Base-by-base conservation (phyloP, 2,113 vertebrate species). In the Genyomyrus donnyi region DNA sequence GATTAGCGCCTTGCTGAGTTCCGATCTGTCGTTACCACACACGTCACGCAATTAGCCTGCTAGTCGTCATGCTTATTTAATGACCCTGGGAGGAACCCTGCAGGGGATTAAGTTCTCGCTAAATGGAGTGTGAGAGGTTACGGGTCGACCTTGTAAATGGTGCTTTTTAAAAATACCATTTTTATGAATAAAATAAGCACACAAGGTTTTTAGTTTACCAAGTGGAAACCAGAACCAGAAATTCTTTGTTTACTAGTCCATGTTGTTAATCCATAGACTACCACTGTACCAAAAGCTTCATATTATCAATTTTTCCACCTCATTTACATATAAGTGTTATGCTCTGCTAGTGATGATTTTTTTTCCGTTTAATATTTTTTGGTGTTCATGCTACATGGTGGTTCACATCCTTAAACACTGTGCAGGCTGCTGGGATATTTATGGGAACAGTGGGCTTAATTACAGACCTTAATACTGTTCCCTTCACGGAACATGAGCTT, bases 141-240 rank as follows among this genome's bases (percentile, higher is more conserved):
- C 56, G 74, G 88, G n/a, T 17, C 48, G 46, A 88, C 90, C 90
- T 90, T 85, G 74, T 80, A 80, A 39, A 80, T 80, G 31, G 45
- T 48, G 8, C 45, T 85, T 85, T 46, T 85, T 48, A 46, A 17
- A 46, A 85, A 70, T 31, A 27, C 45, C 17, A n/a, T 85, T 80
- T 80, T 80, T 15, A 42, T 80, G 17, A 35, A 77, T 35, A 80
- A 80, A 80, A 39, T 19, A 39, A 70, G 11, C 35, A 19, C 53
- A 56, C 53, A 21, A 21, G 74, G 35, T 39, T 42, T 80, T 80
- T 35, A 42, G 31, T 39, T 80, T 39, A 7, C 74, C 39, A 39
- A 42, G 35, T 39, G 35, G 35, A 19, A 80, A 19, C 74, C 1
- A 3, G 27, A 74, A 74, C 66, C 66, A 74, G 9, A 80, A 80